Percentiles rank a stretch among this genome's conserved stretches.
These are phyloP conservation scores for Lonchura striata DNA, from an alignment of 2,113 vertebrate species.

Conservation along the genomic window DNA sequence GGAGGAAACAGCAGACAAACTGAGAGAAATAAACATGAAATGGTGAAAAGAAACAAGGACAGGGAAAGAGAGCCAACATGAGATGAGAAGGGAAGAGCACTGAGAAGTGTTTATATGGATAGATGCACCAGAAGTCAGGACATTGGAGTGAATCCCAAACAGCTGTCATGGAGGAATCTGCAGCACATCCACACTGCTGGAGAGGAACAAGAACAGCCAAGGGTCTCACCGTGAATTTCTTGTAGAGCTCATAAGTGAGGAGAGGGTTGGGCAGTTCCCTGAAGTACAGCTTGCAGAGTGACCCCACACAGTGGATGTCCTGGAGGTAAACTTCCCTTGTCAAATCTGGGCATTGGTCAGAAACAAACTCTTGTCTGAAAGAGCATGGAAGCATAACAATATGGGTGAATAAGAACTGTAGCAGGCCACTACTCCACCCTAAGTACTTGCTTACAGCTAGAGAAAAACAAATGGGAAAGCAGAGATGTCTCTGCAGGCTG, in stretches of 20 bases:
- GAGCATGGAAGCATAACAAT: conserved; percentile 54
- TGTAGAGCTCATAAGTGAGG: conserved; percentile 96
- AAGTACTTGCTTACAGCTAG: neutral
- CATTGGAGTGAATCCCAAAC: neutral
- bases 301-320: conserved; percentile 99
- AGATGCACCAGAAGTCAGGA: neutral
- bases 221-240: conserved; percentile 92
- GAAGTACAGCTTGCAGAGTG: conserved; percentile 98
- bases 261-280: conserved; percentile 96
- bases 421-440: neutral
- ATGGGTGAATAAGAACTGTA: neutral
- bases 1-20: neutral
- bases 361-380: conserved; percentile 95
- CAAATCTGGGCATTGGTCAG: conserved; percentile 92
- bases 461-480: neutral
- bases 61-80: neutral
- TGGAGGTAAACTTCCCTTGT: conserved; percentile 97
- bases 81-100: neutral
- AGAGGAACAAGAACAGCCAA: neutral
- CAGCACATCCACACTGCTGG: neutral
- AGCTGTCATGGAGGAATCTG: neutral
- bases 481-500: neutral
- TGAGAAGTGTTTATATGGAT: neutral
- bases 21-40: conserved; percentile 2
- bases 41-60: neutral